Conservation (phyloP, 2,113 vertebrate genomes). For the Dromiciops gliroides region DNA sequence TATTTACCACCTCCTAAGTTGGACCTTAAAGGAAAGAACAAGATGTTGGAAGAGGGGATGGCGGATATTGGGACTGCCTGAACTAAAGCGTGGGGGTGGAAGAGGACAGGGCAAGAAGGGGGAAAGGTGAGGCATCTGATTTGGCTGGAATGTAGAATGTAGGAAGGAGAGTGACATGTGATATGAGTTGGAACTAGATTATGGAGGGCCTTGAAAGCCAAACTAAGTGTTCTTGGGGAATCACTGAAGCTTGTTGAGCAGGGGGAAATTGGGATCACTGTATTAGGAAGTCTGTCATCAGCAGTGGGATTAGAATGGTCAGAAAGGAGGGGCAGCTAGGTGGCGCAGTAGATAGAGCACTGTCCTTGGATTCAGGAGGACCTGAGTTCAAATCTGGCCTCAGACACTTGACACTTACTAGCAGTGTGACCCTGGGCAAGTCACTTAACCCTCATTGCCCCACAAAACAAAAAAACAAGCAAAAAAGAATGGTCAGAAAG, state of each 20-base stretch:
- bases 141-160: not conserved
- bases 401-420: no score
- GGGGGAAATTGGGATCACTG: not conserved
- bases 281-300: not conserved
- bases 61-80: no score
- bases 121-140: not conserved
- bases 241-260: not conserved
- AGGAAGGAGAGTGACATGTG: not conserved
- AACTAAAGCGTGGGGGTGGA: not conserved
- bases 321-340: no score
- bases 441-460: no score
- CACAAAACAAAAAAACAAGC: no score
- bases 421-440: no score
- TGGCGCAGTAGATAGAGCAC: no score
- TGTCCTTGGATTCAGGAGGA: no score
- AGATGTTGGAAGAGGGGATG: not conserved
- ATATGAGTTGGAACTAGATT: not conserved
- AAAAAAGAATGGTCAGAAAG: not conserved
- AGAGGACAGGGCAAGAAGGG: not conserved
- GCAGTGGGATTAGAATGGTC: not conserved
- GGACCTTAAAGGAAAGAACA: not conserved
- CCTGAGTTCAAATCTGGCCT: no score
- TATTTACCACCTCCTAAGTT: not conserved
- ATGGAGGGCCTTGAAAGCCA: not conserved
- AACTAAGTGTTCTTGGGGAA: not conserved